These are phyloP conservation scores for Cylindroiulus punctatus DNA, from an alignment of 2,888 invertebrate species.

Conservation along the genomic window DNA sequence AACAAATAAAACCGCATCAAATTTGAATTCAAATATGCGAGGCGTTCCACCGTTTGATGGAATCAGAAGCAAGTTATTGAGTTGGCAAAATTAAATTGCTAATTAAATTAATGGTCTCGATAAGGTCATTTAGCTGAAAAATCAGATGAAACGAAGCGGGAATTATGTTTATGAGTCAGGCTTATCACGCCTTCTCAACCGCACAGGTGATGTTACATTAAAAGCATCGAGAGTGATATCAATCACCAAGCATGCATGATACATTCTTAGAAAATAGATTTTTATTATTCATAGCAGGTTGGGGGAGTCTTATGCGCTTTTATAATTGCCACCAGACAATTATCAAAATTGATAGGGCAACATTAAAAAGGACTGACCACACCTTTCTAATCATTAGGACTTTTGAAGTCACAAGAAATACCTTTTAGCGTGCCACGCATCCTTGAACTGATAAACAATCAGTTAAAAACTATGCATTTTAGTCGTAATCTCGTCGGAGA, in stretches of 20 bases:
- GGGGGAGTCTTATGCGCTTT: background rate
- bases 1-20: no score
- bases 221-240: background rate
- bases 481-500: constrained; percentile 16
- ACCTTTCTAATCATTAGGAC: constrained; percentile 21
- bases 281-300: background rate
- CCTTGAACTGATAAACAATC: constrained; percentile 37
- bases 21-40: no score
- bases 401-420: constrained; percentile 6
- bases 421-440: constrained; percentile 24
- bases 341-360: background rate
- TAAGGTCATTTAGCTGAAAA: background rate
- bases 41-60: no score
- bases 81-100: background rate
- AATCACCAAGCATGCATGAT: background rate
- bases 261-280: background rate
- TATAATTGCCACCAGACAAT: background rate
- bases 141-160: background rate
- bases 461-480: constrained; percentile 22
- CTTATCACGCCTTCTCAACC: background rate
- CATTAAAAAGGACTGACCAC: constrained; percentile 37
- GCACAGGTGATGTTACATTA: background rate
- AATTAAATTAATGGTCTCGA: background rate
- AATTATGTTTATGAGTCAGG: background rate
- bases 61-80: no score